A percentile compares a stretch with the other conserved stretches of the same genome.
These are phyloP conservation scores for Parapsyche elsis DNA, from an alignment of 1,140 invertebrate genomes.

Conservation along the genomic window DNA sequence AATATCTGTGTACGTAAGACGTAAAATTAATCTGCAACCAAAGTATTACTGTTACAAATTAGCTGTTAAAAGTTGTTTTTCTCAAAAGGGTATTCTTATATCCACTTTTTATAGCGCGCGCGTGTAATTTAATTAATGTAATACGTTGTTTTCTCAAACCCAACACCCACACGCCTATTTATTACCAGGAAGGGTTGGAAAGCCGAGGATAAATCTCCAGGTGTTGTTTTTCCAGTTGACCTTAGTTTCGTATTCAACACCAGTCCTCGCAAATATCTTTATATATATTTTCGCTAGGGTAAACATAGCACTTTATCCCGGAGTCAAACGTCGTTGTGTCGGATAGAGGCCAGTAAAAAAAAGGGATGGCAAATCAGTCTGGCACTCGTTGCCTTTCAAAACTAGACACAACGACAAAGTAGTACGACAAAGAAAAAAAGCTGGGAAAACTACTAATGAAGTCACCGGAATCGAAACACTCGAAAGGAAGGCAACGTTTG, in stretches of 20 bases:
- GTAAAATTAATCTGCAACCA: too few species aligned
- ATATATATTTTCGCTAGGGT: neutral
- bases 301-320: constrained; percentile 2
- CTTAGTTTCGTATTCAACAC: constrained; percentile 15
- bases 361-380: too few species aligned
- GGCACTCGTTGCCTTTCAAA: too few species aligned
- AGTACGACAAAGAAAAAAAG: too few species aligned
- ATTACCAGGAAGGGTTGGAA: neutral
- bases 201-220: neutral
- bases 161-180: neutral
- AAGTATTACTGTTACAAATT: too few species aligned
- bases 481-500: neutral
- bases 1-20: too few species aligned
- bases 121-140: neutral
- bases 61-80: too few species aligned
- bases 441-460: neutral
- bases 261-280: neutral
- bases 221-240: constrained; percentile 1
- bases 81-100: too few species aligned
- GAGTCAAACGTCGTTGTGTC: neutral
- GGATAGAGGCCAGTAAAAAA: neutral
- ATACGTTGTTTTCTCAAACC: neutral
- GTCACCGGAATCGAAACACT: neutral
- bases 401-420: too few species aligned
- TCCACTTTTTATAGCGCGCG: neutral